These are phyloP conservation scores for Saxidomus purpurata DNA, from an alignment of 1,140 invertebrate genomes.

Conservation along the genomic window DNA sequence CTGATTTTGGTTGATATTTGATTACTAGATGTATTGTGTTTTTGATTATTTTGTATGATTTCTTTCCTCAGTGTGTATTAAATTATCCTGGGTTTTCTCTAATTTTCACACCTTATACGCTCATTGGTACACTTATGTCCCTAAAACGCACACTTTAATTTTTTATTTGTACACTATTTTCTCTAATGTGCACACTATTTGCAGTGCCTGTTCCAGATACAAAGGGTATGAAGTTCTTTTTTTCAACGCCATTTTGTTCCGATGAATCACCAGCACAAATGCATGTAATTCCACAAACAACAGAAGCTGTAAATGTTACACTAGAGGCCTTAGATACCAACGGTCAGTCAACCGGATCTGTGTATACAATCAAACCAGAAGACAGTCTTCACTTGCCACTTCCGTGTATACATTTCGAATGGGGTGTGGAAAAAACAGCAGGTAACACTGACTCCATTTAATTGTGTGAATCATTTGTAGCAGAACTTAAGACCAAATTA, in stretches of 20 bases:
- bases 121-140: too few species aligned
- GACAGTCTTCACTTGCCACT: neutral
- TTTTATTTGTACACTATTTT: too few species aligned
- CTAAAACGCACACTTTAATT: too few species aligned
- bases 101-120: too few species aligned
- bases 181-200: too few species aligned
- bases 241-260: conserved; percentile 50
- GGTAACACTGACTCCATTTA: too few species aligned
- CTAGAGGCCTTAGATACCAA: neutral
- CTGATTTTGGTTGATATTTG: too few species aligned
- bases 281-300: conserved; percentile 56
- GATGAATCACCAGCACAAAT: neutral
- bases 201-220: conserved; percentile 39
- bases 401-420: conserved; percentile 18
- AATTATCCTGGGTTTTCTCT: too few species aligned
- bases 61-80: too few species aligned
- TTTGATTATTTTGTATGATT: too few species aligned
- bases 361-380: neutral
- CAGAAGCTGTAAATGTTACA: conserved; percentile 52
- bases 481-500: neutral
- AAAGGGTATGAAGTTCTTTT: conserved; percentile 35
- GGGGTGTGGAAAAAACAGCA: neutral
- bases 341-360: neutral
- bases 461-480: too few species aligned
- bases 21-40: too few species aligned